Base-by-base conservation (phyloP, 2,888 invertebrate genomes). In the Xestia xanthographa region DNA sequence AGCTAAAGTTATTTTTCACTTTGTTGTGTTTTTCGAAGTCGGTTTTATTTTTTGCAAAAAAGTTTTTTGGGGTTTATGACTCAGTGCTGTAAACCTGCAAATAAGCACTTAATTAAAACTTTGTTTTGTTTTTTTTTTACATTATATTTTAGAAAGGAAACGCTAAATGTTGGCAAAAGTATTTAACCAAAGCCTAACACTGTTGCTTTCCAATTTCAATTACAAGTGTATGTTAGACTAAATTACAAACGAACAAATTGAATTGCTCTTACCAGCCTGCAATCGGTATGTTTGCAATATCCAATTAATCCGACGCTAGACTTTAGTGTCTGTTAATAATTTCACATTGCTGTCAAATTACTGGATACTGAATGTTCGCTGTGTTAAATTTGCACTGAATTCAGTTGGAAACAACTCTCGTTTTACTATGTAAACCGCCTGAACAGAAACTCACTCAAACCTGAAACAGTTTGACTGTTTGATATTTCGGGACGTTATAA, bases 291-390 rank as follows among this genome's bases (percentile, higher is more conserved):
- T 41, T 68, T 60, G 72, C 73, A 45, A 79, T 69, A 72, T 66
- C 26, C 73, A 78, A 83, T 83, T 76, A 76, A 82, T 80, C 43
- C 6, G 60, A 70, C 17, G n/a, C 77, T 65, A 79, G 63, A 77
- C 70, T 73, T 48, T 63, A 43, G 62, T 60, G 63, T 53, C 63
- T 38, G 62, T 62, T 83, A 83, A 73, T 83, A 50, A 83, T 58
- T 73, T 83, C 73, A 77, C 62, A 66, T 80, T 34, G 34, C 34
- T 72, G 80, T 80, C 80, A 83, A 83, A 83, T 80, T 77, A 80
- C 65, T 66, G 20, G 20, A 68, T 26, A 68, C 80, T 45, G 48
- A 56, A 45, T 69, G 38, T 72, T 60, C 17, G 6, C 45, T 63
- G n/a, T 26, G 76, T 50, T 38, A 77, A 48, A 29, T 72, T 71